Conservation (phyloP, 2,888 invertebrate genomes). For the Drosophila setosimentum region DNA sequence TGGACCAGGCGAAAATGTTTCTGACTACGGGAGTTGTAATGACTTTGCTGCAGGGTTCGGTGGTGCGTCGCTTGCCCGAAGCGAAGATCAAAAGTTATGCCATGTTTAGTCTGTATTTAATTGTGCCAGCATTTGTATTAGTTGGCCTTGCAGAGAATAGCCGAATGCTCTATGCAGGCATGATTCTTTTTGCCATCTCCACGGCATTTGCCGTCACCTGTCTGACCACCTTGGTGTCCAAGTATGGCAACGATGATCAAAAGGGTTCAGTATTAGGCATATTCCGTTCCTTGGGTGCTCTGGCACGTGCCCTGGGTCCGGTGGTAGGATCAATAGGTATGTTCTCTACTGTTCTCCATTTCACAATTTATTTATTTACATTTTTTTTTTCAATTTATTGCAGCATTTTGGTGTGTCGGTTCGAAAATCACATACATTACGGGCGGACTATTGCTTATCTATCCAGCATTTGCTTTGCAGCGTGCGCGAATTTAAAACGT, state of each 20-base stretch:
- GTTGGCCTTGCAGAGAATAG: conserved; percentile 90
- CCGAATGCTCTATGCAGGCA: conserved; percentile 91
- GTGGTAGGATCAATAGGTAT: conserved; percentile 93
- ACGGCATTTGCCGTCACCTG: conserved; percentile 98
- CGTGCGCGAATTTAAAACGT: conserved; percentile 65
- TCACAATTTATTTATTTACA: neutral
- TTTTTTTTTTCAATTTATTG: conserved; percentile 69
- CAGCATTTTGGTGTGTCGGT: conserved; percentile 96
- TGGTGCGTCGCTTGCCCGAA: conserved; percentile 92
- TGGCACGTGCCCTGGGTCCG: conserved; percentile 97
- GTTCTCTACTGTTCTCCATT: conserved; percentile 1
- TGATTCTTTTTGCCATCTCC: conserved; percentile 94
- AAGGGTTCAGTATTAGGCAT: conserved; percentile 97
- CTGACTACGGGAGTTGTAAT: conserved; percentile 95
- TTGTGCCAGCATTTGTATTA: conserved; percentile 94
- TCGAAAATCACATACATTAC: conserved; percentile 92
- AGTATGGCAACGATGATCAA: conserved; percentile 91
- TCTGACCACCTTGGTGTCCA: conserved; percentile 96
- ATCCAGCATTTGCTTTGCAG: conserved; percentile 90
- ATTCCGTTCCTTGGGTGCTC: conserved; percentile 96
- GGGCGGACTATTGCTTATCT: conserved; percentile 91
- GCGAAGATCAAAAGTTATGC: conserved; percentile 90
- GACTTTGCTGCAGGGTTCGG: conserved; percentile 95
- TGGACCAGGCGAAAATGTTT: conserved; percentile 99
- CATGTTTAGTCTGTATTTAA: conserved; percentile 91